Evolutionary conservation across 1,140 invertebrate species (phyloP).

Genomic region (Cherax quadricarinatus): DNA sequence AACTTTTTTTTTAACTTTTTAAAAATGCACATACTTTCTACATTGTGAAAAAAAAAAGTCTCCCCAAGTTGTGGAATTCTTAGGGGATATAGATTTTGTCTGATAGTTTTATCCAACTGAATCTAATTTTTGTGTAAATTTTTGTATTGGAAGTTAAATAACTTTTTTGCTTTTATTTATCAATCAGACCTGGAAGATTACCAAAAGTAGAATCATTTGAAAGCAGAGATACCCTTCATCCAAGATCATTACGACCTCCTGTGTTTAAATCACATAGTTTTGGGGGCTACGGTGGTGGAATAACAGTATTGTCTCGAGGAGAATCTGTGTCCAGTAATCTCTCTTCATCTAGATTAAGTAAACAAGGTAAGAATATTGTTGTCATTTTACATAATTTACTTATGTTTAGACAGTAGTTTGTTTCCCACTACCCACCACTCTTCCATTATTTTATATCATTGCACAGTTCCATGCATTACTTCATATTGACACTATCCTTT

Average conservation of each 20-base stretch:
- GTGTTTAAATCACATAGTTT: slow-evolving; percentile 92
- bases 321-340: slow-evolving; percentile 82
- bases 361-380: slow-evolving; percentile 67
- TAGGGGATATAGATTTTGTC: no score
- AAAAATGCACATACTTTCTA: no score
- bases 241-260: slow-evolving; percentile 76
- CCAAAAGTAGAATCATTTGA: slow-evolving; percentile 81
- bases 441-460: no score
- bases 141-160: not conserved
- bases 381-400: not conserved
- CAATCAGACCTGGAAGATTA: slow-evolving; percentile 79
- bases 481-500: no score
- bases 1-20: no score
- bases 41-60: no score
- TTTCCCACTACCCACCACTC: no score
- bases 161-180: not conserved
- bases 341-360: slow-evolving; percentile 84
- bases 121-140: no score
- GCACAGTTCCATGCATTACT: no score
- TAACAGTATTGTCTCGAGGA: slow-evolving; percentile 77
- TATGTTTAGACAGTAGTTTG: not conserved
- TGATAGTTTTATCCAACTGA: no score
- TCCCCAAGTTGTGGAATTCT: no score
- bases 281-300: slow-evolving; percentile 84
- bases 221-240: slow-evolving; percentile 77